Conservation (phyloP, 2,888 invertebrate species). For the Drosophila kanekoi region DNA sequence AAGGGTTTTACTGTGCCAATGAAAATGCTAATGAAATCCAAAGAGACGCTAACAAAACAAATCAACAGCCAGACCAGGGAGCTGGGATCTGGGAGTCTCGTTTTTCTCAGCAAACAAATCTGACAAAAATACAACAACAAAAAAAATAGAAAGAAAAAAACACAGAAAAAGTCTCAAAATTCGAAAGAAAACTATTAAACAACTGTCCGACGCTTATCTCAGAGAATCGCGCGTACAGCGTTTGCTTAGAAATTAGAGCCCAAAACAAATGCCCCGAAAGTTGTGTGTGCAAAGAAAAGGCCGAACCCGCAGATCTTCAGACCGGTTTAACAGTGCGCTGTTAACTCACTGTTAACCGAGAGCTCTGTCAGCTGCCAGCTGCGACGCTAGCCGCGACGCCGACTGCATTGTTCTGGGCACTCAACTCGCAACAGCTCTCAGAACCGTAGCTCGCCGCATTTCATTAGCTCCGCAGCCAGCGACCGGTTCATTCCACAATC, state of each 20-base stretch:
- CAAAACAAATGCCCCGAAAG: conserved; percentile 71
- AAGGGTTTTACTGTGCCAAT: conserved; percentile 12
- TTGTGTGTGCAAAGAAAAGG: conserved; percentile 34
- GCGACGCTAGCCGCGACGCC: conserved; percentile 21
- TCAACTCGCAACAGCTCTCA: conserved; percentile 67
- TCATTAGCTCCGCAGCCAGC: conserved; percentile 75
- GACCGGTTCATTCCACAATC: conserved; percentile 59
- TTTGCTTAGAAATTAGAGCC: conserved; percentile 81
- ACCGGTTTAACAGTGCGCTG: conserved; percentile 72
- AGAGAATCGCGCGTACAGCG: conserved; percentile 51
- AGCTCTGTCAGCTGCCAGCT: not conserved
- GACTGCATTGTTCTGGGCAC: conserved; percentile 70
- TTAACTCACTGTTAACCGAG: conserved; percentile 50
- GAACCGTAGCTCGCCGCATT: conserved; percentile 78
- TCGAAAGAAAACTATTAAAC: conserved; percentile 81
- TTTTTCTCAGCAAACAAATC: conserved; percentile 72
- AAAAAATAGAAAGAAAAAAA: conserved; percentile 34
- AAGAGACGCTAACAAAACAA: conserved; percentile 74
- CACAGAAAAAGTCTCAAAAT: conserved; percentile 56
- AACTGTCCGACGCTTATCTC: conserved; percentile 69
- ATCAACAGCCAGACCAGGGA: conserved; percentile 50
- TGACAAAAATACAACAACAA: conserved; percentile 31
- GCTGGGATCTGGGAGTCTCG: conserved; percentile 40
- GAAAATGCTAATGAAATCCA: conserved; percentile 76
- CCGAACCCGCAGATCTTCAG: conserved; percentile 21